Evolutionary conservation across 2,888 invertebrate genomes (phyloP), one percentile per base, ranked within the genome.

Genomic region (Blastobasis lacticolella): DNA sequence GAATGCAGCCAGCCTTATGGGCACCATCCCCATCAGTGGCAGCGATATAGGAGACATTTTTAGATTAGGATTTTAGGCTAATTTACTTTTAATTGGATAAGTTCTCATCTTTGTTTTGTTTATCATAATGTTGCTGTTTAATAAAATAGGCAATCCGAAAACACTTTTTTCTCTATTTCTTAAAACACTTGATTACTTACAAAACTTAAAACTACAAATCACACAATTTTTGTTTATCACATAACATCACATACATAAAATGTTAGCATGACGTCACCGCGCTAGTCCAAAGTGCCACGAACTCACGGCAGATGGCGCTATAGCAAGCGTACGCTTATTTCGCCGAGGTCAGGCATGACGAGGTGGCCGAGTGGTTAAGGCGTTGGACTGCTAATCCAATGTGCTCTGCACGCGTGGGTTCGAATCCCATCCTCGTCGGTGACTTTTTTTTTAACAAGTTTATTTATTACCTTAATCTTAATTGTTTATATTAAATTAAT

Each of bases 281-380:
- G 3, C 23, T 23, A 3, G 23, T 23, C 23, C 52, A 46, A 53
- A 45, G 41, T 10, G 41, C 6, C 5, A 10, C 9, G 45, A 51
- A 57, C 56, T 51, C 48, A 42, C 54, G 51, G 57, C 49, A 55
- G 53, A 60, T 60, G 53, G 51, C 51, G 53, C 49, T 53, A 49
- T 43, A 48, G 52, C n/a, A 60, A 50, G 7, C 44, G 45, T 54
- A 59, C 10, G 50, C 54, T 57, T 70, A 72, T 78, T 78, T 78
- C 67, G 55, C 43, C 1, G 0, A 4, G n/a, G 5, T 6, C 7
- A 1, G 0, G 45, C 67, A 69, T 67, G 92, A 93, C 92, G 92
- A 93, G 92, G 92, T 93, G 93, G 92, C 93, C 93, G 93, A 93
- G 93, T 92, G 93, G 93, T 93, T 93, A 93, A 93, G 92, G 92